Evolutionary conservation across 37 sponge, comb jelly and placozoan genomes (phyloP).

Genomic region (Haliclona indistincta): DNA sequence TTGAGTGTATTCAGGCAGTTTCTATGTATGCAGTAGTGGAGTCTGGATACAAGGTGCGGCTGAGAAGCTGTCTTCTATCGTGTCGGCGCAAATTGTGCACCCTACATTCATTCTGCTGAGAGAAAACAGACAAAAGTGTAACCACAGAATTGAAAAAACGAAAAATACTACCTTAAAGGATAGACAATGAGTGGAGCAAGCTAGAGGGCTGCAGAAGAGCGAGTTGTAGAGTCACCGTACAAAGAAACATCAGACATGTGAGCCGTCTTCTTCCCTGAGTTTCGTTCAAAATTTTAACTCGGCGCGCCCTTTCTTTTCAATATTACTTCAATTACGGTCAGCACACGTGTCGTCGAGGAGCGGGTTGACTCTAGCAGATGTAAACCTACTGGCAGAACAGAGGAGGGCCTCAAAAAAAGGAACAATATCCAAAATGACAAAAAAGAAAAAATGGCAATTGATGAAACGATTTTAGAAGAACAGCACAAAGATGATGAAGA

Average conservation of each 20-base stretch:
- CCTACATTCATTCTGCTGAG: conserved; percentile 25
- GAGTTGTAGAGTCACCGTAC: too few species aligned
- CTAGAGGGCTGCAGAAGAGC: too few species aligned
- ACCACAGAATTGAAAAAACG: too few species aligned
- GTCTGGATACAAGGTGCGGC: conserved; percentile 60
- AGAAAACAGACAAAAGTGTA: too few species aligned
- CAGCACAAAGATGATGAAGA: not conserved
- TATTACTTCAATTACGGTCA: conserved; percentile 1
- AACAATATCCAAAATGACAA: too few species aligned
- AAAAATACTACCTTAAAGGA: too few species aligned
- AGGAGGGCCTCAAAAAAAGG: not conserved
- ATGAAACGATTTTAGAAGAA: not conserved
- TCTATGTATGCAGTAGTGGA: not conserved
- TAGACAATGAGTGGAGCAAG: too few species aligned
- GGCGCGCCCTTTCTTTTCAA: not conserved
- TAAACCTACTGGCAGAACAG: too few species aligned
- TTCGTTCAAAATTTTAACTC: not conserved
- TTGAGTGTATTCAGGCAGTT: not conserved
- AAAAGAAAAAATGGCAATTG: not conserved
- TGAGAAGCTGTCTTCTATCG: conserved; percentile 28
- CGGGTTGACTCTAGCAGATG: not conserved
- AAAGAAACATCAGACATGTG: not conserved
- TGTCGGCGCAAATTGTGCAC: conserved; percentile 51
- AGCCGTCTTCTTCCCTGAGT: not conserved
- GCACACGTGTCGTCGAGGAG: not conserved